Percentiles rank a stretch among this genome's conserved stretches.
These are phyloP conservation scores for Rambutsinella grinnellia DNA, from an alignment of 2,888 invertebrate genomes.

Conservation along the genomic window DNA sequence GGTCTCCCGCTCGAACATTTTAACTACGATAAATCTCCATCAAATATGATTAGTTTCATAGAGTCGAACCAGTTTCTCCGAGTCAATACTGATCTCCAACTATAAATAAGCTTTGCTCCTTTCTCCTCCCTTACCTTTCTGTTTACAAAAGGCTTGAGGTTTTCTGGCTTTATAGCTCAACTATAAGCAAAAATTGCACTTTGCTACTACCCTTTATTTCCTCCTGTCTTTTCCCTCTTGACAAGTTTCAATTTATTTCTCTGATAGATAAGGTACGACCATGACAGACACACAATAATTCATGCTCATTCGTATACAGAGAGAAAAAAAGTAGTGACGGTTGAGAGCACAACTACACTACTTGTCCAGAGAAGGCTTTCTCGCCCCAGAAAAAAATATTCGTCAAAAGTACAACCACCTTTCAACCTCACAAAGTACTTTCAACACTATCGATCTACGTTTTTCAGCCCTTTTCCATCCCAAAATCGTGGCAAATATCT, in stretches of 20 bases:
- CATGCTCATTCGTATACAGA: neutral
- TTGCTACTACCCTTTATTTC: conserved; percentile 9
- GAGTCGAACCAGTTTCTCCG: neutral
- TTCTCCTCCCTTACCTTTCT: neutral
- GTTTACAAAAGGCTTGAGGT: no score
- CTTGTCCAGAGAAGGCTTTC: no score
- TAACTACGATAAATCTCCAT: neutral
- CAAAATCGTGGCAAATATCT: no score
- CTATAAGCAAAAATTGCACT: no score
- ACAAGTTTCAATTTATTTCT: conserved; percentile 11
- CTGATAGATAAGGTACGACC: neutral
- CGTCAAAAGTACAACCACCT: no score
- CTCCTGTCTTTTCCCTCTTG: conserved; percentile 4
- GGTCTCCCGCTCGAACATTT: no score
- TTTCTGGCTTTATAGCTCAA: no score
- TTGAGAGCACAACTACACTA: neutral
- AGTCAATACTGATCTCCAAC: neutral
- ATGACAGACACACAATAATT: neutral
- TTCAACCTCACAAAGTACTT: no score
- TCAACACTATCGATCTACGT: no score
- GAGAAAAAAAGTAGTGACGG: neutral
- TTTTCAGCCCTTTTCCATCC: no score
- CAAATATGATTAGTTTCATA: neutral
- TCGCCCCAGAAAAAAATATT: no score
- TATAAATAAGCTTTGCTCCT: neutral